Evolutionary conservation across 2,113 vertebrate species (phyloP), one percentile per base, ranked within the genome.

Genomic region (Sturnira hondurensis): DNA sequence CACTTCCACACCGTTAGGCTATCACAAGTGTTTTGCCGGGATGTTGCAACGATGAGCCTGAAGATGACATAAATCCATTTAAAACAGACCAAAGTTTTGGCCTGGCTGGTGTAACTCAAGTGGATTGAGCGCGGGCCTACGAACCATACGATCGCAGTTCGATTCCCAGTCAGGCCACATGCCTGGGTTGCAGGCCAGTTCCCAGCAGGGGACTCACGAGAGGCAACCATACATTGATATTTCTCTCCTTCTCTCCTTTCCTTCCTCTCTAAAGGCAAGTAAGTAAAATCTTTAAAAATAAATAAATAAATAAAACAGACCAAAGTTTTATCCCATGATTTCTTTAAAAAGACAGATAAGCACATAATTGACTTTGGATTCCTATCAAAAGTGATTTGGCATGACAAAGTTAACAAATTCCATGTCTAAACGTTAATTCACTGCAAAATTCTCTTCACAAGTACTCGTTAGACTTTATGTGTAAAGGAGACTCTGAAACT

Each of bases 221-320:
- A n/a, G n/a, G n/a, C n/a, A n/a, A n/a, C n/a, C n/a, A n/a, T n/a
- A n/a, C n/a, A n/a, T n/a, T n/a, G n/a, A n/a, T n/a, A n/a, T n/a
- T n/a, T n/a, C n/a, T n/a, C n/a, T n/a, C n/a, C n/a, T n/a, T n/a
- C n/a, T n/a, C n/a, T n/a, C n/a, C n/a, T n/a, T n/a, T n/a, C n/a
- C n/a, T n/a, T n/a, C n/a, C n/a, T n/a, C n/a, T n/a, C n/a, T n/a
- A n/a, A n/a, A n/a, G n/a, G n/a, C n/a, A n/a, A n/a, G n/a, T n/a
- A n/a, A n/a, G n/a, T n/a, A n/a, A n/a, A n/a, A n/a, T n/a, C n/a
- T n/a, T n/a, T n/a, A n/a, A n/a, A n/a, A n/a, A n/a, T n/a, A n/a
- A n/a, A n/a, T n/a, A n/a, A n/a, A n/a, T n/a, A n/a, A n/a, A n/a
- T 52, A 70, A 94, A 78, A 89, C 9, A 86, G 52, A 95, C 92